phyloP scores from a whole-genome alignment of 2,113 vertebrate species.

The Blennius ocellaris region DNA sequence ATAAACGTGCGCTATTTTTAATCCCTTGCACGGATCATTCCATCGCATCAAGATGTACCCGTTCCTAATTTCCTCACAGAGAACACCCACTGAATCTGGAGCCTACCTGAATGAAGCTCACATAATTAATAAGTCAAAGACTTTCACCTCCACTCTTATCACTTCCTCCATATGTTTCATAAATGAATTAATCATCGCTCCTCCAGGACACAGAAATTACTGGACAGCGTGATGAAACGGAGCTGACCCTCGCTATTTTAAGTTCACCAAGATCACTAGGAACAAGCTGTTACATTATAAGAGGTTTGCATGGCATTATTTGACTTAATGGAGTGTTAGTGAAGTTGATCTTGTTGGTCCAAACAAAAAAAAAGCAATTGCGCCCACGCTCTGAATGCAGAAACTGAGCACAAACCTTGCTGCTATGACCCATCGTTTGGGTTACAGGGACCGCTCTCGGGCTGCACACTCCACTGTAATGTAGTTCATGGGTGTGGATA shows the following conservation, averaged over 20 bases:
- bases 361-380: neutral
- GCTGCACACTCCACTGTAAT: conserved; percentile 44
- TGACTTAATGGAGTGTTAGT: conserved; percentile 4
- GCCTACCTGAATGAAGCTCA: conserved; percentile 34
- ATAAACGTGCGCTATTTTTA: conserved; percentile 14
- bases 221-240: conserved; percentile 22
- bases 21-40: neutral
- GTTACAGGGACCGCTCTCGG: conserved; percentile 36
- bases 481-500: conserved; percentile 52
- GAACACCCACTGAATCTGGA: conserved; percentile 25
- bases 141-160: conserved; percentile 33
- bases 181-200: conserved; percentile 47
- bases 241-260: conserved; percentile 38
- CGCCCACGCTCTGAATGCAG: conserved; percentile 11
- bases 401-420: conserved; percentile 24
- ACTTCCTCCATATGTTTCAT: conserved; percentile 43
- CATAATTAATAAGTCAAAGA: conserved; percentile 54
- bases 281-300: conserved; percentile 23
- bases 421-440: conserved; percentile 39
- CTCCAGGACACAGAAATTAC: conserved; percentile 23
- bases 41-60: conserved; percentile 41
- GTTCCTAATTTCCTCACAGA: conserved; percentile 21
- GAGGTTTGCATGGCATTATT: conserved; percentile 26
- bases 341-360: conserved; percentile 20
- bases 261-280: conserved; percentile 28